Evolutionary conservation across 1,140 invertebrate genomes (phyloP).

Genomic region (Bombus confusus): DNA sequence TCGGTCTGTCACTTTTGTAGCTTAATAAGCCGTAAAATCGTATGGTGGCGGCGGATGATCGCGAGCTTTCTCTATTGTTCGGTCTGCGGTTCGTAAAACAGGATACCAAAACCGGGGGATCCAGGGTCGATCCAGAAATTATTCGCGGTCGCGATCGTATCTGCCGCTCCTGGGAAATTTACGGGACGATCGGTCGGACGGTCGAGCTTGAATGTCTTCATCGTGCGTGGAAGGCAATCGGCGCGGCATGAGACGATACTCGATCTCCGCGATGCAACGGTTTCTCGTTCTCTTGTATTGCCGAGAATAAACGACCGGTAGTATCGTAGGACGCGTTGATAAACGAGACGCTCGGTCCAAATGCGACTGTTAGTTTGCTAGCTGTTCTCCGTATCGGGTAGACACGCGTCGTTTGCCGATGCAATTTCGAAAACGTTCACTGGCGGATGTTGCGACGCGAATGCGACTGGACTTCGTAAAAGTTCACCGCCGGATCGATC

Average conservation of each 20-base stretch:
- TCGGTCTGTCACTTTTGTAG: not conserved
- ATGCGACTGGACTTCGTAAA: not conserved
- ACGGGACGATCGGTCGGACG: constrained; percentile 64
- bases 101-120: constrained; percentile 34
- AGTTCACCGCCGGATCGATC: not conserved
- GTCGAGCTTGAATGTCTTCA: constrained; percentile 70
- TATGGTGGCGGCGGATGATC: not conserved
- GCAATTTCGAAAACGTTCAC: constrained; percentile 7
- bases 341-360: constrained; percentile 32
- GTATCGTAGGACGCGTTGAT: constrained; percentile 35
- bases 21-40: constrained; percentile 37
- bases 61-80: constrained; percentile 5
- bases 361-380: constrained; percentile 20
- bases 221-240: constrained; percentile 49
- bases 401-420: constrained; percentile 25
- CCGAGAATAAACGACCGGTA: constrained; percentile 32
- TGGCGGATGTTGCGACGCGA: not conserved
- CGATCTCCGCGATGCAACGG: constrained; percentile 41
- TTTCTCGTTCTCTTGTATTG: constrained; percentile 9
- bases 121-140: constrained; percentile 67
- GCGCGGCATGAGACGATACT: constrained; percentile 26
- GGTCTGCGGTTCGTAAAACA: constrained; percentile 30
- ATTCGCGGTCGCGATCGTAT: constrained; percentile 71
- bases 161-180: constrained; percentile 67
- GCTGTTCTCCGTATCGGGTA: constrained; percentile 18